Conservation (phyloP, 1,140 invertebrate species). For the Lutraria rhynchaena region DNA sequence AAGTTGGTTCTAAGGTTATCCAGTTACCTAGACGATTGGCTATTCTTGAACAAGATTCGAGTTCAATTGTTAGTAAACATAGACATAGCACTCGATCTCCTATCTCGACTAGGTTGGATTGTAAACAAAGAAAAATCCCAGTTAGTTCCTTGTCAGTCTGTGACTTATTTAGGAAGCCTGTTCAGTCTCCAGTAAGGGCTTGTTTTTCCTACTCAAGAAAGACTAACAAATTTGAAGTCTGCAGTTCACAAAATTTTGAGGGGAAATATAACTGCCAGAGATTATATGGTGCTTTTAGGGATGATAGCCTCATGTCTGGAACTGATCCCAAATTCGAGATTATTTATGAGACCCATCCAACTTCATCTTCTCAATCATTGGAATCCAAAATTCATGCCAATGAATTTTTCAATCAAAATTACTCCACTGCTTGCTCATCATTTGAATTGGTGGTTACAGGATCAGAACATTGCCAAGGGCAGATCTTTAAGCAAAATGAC, state of each 20-base stretch:
- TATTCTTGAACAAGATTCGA: neutral
- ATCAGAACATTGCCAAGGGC: constrained; percentile 40
- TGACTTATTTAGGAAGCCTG: constrained; percentile 22
- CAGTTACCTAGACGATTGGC: constrained; percentile 40
- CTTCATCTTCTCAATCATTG: constrained; percentile 41
- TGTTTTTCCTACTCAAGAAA: constrained; percentile 24
- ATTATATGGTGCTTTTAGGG: constrained; percentile 35
- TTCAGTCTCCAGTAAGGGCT: too few species aligned
- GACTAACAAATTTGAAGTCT: neutral
- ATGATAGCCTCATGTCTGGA: constrained; percentile 34
- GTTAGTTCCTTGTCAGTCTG: neutral
- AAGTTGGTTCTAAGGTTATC: neutral
- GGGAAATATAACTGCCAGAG: too few species aligned
- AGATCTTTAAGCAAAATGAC: constrained; percentile 2
- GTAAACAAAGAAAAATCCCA: constrained; percentile 23
- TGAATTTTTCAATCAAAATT: constrained; percentile 4
- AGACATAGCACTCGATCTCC: neutral
- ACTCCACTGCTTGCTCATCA: neutral
- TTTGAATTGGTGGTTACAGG: constrained; percentile 45
- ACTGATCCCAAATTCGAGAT: constrained; percentile 35
- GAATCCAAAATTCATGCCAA: constrained; percentile 39
- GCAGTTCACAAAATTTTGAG: constrained; percentile 3
- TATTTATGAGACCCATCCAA: constrained; percentile 56
- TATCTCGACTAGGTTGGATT: constrained; percentile 6
- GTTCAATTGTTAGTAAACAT: neutral